Conservation (phyloP, 2,888 invertebrate genomes). For the Trissolcus brochymenae region DNA sequence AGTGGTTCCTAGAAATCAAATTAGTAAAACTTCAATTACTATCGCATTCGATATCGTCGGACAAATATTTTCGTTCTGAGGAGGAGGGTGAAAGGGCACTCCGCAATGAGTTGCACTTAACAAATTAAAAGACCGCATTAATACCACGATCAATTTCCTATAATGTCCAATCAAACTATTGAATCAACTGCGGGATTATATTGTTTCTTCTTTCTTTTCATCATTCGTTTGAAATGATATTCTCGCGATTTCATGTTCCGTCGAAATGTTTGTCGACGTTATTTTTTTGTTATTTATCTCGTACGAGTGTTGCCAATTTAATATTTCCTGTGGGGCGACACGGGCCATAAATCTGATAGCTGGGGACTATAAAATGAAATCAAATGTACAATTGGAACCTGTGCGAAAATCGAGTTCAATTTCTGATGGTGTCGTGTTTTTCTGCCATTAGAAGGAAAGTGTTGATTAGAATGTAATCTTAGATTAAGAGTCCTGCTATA, state of each 20-base stretch:
- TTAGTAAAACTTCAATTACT: conserved; percentile 30
- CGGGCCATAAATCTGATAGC: conserved; percentile 41
- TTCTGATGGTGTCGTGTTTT: conserved; percentile 3
- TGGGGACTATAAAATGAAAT: conserved; percentile 40
- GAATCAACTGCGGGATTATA: conserved; percentile 10
- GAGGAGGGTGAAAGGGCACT: background rate
- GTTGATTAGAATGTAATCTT: conserved; percentile 22
- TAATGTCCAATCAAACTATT: conserved; percentile 29
- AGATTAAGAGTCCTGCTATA: background rate
- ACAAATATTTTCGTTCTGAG: conserved; percentile 17
- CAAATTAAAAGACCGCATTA: conserved; percentile 37
- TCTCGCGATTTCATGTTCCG: conserved; percentile 35
- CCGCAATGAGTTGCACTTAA: conserved; percentile 30
- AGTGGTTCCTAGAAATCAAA: conserved; percentile 18
- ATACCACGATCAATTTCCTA: conserved; percentile 28
- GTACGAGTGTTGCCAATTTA: conserved; percentile 38
- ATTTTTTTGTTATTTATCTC: conserved; percentile 21
- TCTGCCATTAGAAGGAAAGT: conserved; percentile 13
- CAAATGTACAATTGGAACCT: conserved; percentile 21
- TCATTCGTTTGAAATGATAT: conserved; percentile 25
- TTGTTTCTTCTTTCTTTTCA: background rate
- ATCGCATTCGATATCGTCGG: conserved; percentile 7
- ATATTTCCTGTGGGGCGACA: conserved; percentile 47
- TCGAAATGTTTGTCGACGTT: conserved; percentile 28
- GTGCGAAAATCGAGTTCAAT: conserved; percentile 6